These are phyloP conservation scores for Orientallactaga sibirica DNA, from an alignment of 2,797 vertebrate genomes.

Conservation along the genomic window DNA sequence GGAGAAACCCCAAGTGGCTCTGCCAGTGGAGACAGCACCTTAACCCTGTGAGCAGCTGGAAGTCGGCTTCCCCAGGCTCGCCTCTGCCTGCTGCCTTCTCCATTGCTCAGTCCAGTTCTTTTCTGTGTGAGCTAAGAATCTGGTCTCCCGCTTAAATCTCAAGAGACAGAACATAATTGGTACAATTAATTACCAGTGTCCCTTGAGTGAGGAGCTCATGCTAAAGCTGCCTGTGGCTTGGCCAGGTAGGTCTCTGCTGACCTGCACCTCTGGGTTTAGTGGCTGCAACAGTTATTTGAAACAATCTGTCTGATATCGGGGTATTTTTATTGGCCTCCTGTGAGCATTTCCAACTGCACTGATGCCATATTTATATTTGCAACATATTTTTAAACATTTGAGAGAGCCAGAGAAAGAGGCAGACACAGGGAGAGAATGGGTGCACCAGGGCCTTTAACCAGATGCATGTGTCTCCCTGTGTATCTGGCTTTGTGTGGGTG, in stretches of 20 bases:
- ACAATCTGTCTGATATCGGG: background rate
- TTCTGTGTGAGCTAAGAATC: background rate
- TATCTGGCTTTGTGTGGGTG: too few species aligned
- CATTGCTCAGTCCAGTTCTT: background rate
- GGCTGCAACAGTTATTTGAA: background rate
- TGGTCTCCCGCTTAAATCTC: background rate
- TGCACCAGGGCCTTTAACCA: too few species aligned
- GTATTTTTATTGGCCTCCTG: slow-evolving; percentile 1
- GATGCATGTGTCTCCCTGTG: too few species aligned
- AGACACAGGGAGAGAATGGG: too few species aligned
- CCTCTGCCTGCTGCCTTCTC: background rate
- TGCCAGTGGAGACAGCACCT: background rate
- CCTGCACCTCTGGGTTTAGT: background rate
- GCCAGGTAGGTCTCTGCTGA: background rate
- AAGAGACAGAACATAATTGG: background rate
- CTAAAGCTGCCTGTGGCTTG: background rate
- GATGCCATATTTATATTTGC: background rate
- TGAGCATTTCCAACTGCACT: slow-evolving; percentile 6
- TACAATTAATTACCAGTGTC: background rate
- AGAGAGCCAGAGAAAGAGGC: too few species aligned
- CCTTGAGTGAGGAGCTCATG: background rate
- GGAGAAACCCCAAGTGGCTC: background rate
- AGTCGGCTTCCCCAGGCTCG: background rate
- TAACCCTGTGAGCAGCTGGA: background rate
- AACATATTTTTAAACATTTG: background rate